Evolutionary conservation across 2,888 invertebrate genomes (phyloP), one percentile per base, ranked within the genome.

Genomic region (Caenorhabditis macrosperma): DNA sequence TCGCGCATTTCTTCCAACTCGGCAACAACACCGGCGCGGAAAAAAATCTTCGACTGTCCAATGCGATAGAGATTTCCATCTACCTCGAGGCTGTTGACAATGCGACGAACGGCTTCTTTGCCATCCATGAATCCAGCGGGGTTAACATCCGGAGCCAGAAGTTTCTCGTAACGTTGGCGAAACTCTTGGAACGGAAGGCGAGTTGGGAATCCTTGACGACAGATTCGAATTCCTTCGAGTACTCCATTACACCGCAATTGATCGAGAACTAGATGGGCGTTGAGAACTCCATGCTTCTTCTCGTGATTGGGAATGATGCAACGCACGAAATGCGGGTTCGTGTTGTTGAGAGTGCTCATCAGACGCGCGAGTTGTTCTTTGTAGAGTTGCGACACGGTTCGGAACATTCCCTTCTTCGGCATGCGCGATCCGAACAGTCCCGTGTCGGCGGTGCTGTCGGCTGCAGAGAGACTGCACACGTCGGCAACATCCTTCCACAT

Each of bases 281-380:
- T 97, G 88, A 99, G 97, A 92, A 98, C 97, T 55, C 97, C 97
- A 67, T 98, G 96, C 78, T 88, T 60, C 93, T 99, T 99, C 92
- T 99, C 99, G 92, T 99, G 97, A 93, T 99, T 99, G 64, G 99
- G 99, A 91, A 99, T 98, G 92, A 99, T 99, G 92, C 99, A 99
- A 91, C 99, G 94, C 76, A 99, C 98, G 92, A 99, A 99, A 93
- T 99, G 99, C 1, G 99, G 99, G 92, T 97, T 98, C 41, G 99
- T 99, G 91, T 99, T 98, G 82, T 96, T 93, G 35, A 93, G 91
- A 4, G 92, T 93, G 38, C 91, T 89, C 99, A 99, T 99, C 85
- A 99, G 93, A 91, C 96, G 96, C 26, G 95, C 94, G 88, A 99
- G 93, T 92, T 99, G 99, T 91, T 99, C 99, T 92, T 99, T 99